Evolutionary conservation across 2,888 invertebrate species (phyloP).

Genomic region (Ormyrus labotus): DNA sequence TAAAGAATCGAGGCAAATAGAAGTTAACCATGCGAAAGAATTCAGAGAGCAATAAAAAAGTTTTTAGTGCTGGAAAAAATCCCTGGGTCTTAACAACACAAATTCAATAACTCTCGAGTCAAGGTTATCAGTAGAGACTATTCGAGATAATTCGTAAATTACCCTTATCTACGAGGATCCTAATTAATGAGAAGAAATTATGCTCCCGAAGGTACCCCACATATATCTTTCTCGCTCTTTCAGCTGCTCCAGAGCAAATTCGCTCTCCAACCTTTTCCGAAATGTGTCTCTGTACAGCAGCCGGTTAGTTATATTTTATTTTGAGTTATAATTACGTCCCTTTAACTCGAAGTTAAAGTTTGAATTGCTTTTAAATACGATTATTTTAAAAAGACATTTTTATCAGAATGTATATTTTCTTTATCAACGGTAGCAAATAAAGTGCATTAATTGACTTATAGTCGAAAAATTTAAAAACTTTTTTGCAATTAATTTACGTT

Average conservation of each 20-base stretch:
- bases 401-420: too few relatives aligned
- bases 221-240: slow-evolving; percentile 29
- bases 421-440: too few relatives aligned
- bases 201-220: slow-evolving; percentile 27
- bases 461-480: too few relatives aligned
- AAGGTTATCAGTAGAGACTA: not conserved
- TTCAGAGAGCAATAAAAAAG: not conserved
- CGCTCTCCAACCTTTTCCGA: not conserved
- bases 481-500: too few relatives aligned
- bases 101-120: slow-evolving; percentile 6
- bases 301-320: too few relatives aligned
- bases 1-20: too few relatives aligned
- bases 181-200: slow-evolving; percentile 69
- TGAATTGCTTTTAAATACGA: too few relatives aligned
- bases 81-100: not conserved
- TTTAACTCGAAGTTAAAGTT: too few relatives aligned
- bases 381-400: too few relatives aligned
- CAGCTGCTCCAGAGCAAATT: slow-evolving; percentile 2
- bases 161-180: slow-evolving; percentile 61
- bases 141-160: slow-evolving; percentile 22
- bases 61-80: not conserved
- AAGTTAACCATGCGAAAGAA: not conserved
- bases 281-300: too few relatives aligned
- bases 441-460: too few relatives aligned
- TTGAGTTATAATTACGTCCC: too few relatives aligned